Evolutionary conservation across 2,113 vertebrate species (phyloP).

Genomic region (Ellobius talpinus): DNA sequence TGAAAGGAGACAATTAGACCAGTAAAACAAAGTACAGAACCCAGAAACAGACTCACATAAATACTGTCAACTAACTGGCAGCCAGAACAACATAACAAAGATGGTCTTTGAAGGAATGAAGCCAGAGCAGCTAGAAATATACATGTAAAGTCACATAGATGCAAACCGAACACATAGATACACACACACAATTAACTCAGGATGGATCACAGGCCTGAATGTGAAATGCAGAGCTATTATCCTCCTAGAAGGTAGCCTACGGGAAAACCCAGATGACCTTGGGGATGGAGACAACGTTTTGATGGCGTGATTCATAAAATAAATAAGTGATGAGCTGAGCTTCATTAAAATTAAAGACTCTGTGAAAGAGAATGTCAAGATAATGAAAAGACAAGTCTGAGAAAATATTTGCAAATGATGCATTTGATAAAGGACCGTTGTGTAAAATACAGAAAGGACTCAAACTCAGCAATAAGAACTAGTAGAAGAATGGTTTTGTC

Average conservation of each 20-base stretch:
- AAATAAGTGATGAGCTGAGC: constrained; percentile 26
- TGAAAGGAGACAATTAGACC: not conserved
- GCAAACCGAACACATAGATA: not conserved
- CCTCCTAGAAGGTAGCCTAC: not conserved
- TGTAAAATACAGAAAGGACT: not conserved
- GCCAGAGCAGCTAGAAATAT: not conserved
- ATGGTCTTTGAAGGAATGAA: not conserved
- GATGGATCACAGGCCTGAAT: not conserved
- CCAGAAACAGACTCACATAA: not conserved
- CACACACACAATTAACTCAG: constrained; percentile 1
- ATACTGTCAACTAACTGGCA: not conserved
- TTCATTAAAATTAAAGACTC: constrained; percentile 52
- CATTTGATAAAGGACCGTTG: constrained; percentile 5
- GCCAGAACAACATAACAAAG: not conserved
- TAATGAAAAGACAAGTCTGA: constrained; percentile 41
- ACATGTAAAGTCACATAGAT: not conserved
- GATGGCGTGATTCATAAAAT: constrained; percentile 20
- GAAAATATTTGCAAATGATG: constrained; percentile 52
- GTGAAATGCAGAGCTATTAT: not conserved
- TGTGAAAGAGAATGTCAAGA: constrained; percentile 27
- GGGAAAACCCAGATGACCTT: constrained; percentile 33
- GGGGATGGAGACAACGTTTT: not conserved
- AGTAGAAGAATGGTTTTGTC: not conserved
- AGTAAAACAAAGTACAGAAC: not conserved
- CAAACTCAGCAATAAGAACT: not conserved